Percentiles rank a stretch among this genome's conserved stretches.
Conservation (phyloP, 2,797 vertebrate genomes). For the Danio albolineatus region DNA sequence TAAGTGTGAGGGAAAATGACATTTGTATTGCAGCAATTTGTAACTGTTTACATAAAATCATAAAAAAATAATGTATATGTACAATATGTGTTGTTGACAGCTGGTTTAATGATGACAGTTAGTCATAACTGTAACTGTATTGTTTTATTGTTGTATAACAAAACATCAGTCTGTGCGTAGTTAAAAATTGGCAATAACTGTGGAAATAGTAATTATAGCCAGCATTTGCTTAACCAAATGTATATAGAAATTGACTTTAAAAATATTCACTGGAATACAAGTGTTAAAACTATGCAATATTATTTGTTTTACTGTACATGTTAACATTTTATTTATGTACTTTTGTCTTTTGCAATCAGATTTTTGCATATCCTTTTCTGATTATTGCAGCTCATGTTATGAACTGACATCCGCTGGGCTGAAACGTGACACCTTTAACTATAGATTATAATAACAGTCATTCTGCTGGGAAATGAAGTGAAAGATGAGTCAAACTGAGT, state of each 20-base stretch:
- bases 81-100: neutral
- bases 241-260: neutral
- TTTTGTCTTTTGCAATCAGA: neutral
- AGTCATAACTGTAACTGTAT: neutral
- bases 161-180: too few relatives aligned
- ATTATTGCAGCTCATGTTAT: neutral
- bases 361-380: neutral
- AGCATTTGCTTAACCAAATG: neutral
- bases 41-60: neutral
- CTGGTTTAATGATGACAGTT: neutral
- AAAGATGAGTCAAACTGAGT: constrained; percentile 3
- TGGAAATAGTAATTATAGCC: neutral
- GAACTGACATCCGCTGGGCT: neutral
- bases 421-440: neutral
- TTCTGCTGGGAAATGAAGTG: constrained; percentile 10
- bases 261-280: neutral
- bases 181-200: too few relatives aligned
- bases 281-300: neutral
- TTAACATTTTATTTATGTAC: neutral
- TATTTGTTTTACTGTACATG: neutral
- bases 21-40: neutral
- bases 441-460: constrained; percentile 13
- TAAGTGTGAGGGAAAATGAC: too few relatives aligned
- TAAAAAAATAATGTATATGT: neutral
- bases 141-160: too few relatives aligned